phyloP scores from a whole-genome alignment of 2,113 vertebrate genomes.

The Mola mola region DNA sequence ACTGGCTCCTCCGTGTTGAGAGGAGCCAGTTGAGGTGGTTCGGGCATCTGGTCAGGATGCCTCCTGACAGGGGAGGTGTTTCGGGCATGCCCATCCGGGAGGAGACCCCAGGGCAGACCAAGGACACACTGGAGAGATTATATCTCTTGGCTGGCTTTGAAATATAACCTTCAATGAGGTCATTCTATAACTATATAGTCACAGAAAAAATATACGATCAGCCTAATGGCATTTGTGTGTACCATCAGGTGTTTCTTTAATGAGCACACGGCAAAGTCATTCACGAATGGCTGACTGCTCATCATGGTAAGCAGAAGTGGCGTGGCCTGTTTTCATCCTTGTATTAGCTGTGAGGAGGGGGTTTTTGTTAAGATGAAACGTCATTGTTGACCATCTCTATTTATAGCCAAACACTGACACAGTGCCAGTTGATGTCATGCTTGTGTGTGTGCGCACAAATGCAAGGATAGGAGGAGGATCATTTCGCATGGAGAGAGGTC shows the following conservation, averaged over 20 bases:
- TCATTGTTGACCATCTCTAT: constrained; percentile 58
- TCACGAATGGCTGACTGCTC: constrained; percentile 58
- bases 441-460: background rate
- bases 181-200: too few species aligned
- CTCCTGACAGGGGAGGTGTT: too few species aligned
- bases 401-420: constrained; percentile 70
- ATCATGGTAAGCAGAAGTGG: constrained; percentile 58
- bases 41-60: too few species aligned
- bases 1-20: too few species aligned
- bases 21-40: too few species aligned
- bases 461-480: background rate
- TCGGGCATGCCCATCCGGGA: too few species aligned
- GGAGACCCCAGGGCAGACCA: too few species aligned
- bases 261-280: constrained; percentile 37
- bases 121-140: too few species aligned
- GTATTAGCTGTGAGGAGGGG: constrained; percentile 33
- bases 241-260: constrained; percentile 71
- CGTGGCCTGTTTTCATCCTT: constrained; percentile 61
- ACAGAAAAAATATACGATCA: background rate
- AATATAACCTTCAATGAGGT: too few species aligned
- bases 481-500: constrained; percentile 26
- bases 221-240: constrained; percentile 44
- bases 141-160: too few species aligned
- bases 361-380: constrained; percentile 39
- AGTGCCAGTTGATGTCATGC: constrained; percentile 64